phyloP scores from a whole-genome alignment of 23 tunicate species.

The Ascidia mentula region DNA sequence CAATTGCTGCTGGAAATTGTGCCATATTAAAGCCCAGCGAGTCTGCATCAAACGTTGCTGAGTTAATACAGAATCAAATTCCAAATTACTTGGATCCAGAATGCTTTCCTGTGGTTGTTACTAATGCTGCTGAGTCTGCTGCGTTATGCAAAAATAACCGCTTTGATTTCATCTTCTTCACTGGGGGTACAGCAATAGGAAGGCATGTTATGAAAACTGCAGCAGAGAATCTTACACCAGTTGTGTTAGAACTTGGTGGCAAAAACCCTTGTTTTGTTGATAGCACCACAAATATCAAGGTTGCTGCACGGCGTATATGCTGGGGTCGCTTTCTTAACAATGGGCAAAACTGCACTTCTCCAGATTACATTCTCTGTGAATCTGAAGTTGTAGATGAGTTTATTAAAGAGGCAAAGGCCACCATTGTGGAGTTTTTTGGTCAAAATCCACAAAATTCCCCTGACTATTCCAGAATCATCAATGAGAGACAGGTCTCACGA shows the following conservation, averaged over 20 bases:
- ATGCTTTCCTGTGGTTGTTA: conserved; percentile 55
- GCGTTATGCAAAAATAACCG: conserved; percentile 34
- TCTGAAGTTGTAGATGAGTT: conserved; percentile 29
- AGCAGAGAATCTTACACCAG: conserved; percentile 77
- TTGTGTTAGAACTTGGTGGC: conserved; percentile 88
- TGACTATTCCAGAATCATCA: conserved; percentile 51
- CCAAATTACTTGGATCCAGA: conserved; percentile 54
- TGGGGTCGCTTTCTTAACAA: conserved; percentile 53
- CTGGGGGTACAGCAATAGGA: conserved; percentile 83
- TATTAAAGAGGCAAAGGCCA: conserved; percentile 17
- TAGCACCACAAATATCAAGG: conserved; percentile 22
- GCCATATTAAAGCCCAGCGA: conserved; percentile 74
- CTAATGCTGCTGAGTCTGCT: conserved; percentile 48
- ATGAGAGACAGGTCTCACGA: conserved; percentile 47
- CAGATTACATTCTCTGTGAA: conserved; percentile 53
- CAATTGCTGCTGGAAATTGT: conserved; percentile 81
- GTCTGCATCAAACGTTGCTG: conserved; percentile 42
- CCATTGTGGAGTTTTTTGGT: conserved; percentile 30
- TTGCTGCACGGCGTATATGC: conserved; percentile 55
- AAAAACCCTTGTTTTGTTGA: conserved; percentile 86
- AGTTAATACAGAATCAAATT: conserved; percentile 22
- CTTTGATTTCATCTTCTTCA: conserved; percentile 76
- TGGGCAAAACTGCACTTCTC: conserved; percentile 80
- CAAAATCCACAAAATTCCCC: conserved; percentile 29
- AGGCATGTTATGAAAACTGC: conserved; percentile 71